A percentile compares a stretch with the other conserved stretches of the same genome.
Conservation (phyloP, 2,113 vertebrate species). For the Paralichthys olivaceus region DNA sequence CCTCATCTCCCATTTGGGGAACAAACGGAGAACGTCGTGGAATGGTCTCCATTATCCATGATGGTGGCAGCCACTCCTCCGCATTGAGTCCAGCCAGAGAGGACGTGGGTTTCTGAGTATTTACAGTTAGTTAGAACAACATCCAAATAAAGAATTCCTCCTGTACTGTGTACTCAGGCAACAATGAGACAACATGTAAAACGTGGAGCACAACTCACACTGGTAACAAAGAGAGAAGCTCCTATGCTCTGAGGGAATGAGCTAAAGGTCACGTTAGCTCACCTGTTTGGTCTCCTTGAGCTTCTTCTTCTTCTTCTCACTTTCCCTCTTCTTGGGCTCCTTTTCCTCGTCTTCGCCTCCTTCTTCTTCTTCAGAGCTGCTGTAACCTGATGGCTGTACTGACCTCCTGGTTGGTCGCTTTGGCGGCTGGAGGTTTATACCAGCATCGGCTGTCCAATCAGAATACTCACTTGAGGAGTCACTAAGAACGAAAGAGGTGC, state of each 20-base stretch:
- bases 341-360: slow-evolving; percentile 71
- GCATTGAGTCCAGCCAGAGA: slow-evolving; percentile 88
- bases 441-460: slow-evolving; percentile 98
- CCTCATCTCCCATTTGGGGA: slow-evolving; percentile 99
- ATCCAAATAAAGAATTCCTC: background rate
- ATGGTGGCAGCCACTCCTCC: slow-evolving; percentile 92
- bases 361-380: slow-evolving; percentile 93
- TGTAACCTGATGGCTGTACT: slow-evolving; percentile 86
- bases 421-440: slow-evolving; percentile 97
- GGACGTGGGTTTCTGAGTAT: slow-evolving; percentile 85
- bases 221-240: background rate
- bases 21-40: slow-evolving; percentile 95
- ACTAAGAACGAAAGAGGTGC: slow-evolving; percentile 66
- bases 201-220: background rate
- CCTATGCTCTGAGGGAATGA: background rate
- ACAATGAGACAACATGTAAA: background rate
- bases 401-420: slow-evolving; percentile 91
- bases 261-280: background rate
- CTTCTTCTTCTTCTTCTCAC: slow-evolving; percentile 88
- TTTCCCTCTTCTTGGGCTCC: slow-evolving; percentile 60
- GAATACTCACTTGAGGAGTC: slow-evolving; percentile 98
- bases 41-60: slow-evolving; percentile 95
- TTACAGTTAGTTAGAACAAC: background rate
- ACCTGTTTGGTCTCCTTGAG: slow-evolving; percentile 91
- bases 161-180: background rate